Evolutionary conservation across 2,113 vertebrate genomes (phyloP), one percentile per base, ranked within the genome.

Genomic region (Sorex araneus): DNA sequence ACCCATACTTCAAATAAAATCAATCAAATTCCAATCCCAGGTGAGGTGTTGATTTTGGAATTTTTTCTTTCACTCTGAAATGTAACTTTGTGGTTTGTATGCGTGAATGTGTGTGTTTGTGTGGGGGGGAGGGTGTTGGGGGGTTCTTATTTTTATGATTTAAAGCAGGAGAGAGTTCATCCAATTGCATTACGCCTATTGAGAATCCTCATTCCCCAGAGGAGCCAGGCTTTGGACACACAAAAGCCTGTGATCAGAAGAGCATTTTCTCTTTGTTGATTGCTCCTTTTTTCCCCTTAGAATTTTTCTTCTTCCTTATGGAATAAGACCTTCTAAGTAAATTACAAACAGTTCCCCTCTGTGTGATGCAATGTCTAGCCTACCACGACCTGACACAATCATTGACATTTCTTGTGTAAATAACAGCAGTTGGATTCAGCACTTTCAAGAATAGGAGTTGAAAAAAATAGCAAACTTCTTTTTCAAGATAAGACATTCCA

Each of bases 371-470:
- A 64, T 60, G 76, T 92, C 88, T 94, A 57, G 85, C 73, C n/a
- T 88, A 81, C 84, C 81, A 86, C 8, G n/a, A 81, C 80, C 57
- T 36, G 45, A 84, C 73, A 95, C 34, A 84, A 64, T 87, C 83
- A 54, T 75, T 92, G 95, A 94, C 95, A 96, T 96, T 93, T 96
- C 94, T 88, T 93, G 73, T 92, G 77, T 93, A 96, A 96, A 96
- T 92, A 96, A 96, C 93, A 96, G 89, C 87, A 69, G 84, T 77
- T 70, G 64, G 69, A 94, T 88, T 92, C 76, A 84, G 87, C 47
- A 81, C 86, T 81, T 91, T 89, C 45, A 89, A 87, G 92, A 76
- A 78, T 28, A 16, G 64, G 50, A 91, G 89, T 45, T 84, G 91
- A 94, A 91, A 92, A 90, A 92, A 95, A 95, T 73, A 83, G 66